Evolutionary conservation across 2,113 vertebrate species (phyloP).

Genomic region (Gadus chalcogrammus): DNA sequence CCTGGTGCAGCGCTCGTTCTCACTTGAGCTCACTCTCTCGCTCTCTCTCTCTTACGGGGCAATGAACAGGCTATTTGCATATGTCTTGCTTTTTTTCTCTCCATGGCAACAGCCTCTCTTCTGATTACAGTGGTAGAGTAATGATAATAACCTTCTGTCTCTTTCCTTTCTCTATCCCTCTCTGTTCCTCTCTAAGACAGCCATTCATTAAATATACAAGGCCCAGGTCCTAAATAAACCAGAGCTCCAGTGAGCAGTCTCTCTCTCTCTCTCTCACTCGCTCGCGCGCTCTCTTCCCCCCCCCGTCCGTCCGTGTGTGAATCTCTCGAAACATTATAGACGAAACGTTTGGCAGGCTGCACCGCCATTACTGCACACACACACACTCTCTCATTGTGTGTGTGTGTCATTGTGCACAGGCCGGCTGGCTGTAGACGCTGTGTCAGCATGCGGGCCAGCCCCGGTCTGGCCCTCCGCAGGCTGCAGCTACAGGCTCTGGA

Average conservation of each 20-base stretch:
- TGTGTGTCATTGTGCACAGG: conserved; percentile 34
- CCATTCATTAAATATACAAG: conserved; percentile 73
- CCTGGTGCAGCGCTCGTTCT: no score
- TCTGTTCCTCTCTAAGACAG: conserved; percentile 46
- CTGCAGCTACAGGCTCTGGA: conserved; percentile 31
- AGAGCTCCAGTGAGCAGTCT: conserved; percentile 40
- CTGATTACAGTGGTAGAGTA: conserved; percentile 30
- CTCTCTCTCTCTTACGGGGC: conserved; percentile 7
- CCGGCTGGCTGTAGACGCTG: conserved; percentile 30
- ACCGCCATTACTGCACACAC: conserved; percentile 8
- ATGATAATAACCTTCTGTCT: not conserved
- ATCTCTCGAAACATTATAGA: conserved; percentile 50
- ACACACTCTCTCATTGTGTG: conserved; percentile 19
- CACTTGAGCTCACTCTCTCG: not conserved
- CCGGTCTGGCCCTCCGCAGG: no score
- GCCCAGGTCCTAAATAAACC: conserved; percentile 68
- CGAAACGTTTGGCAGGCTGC: conserved; percentile 37
- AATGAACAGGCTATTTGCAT: conserved; percentile 19
- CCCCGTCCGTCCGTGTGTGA: conserved; percentile 14
- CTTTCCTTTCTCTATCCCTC: conserved; percentile 1
- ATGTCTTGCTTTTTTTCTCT: conserved; percentile 25
- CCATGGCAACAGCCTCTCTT: conserved; percentile 49
- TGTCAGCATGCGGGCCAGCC: conserved; percentile 25
- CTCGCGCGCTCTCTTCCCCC: no score
- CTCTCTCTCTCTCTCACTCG: not conserved